Base-by-base conservation (phyloP, 2,888 invertebrate species). In the Cataglyphis albicans region DNA sequence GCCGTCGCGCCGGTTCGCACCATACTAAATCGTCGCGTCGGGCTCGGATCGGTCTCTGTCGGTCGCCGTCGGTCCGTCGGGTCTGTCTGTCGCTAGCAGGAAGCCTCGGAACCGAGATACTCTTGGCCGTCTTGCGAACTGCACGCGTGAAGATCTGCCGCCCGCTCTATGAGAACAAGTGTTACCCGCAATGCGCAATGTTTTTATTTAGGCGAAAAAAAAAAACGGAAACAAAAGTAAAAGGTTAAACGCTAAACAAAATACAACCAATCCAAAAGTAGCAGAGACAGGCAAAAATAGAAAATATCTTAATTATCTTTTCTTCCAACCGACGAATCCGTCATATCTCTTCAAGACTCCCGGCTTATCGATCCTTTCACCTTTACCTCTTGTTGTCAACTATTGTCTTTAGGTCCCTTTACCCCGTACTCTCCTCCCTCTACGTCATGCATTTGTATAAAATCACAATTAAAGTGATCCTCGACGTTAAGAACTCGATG, bases 1-100 rank as follows among this genome's bases (percentile, higher is more conserved):
- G 84, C 98, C 98, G 85, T 97, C 98, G 90, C 96, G 98, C 95
- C 96, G 98, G 95, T 98, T 97, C 95, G 97, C 98, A 94, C 98
- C 98, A 89, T 98, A 98, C 95, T 98, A 96, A 95, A 93, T 93
- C 94, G 94, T 93, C 94, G 94, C 92, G 94, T 92, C 93, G 91
- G 91, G 90, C 89, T 89, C 92, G 91, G 91, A 91, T 91, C 93
- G 93, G 92, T 92, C 91, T 93, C 92, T 86, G 87, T 91, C 88
- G 87, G 89, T 90, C 91, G 83, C 89, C 90, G 83, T 90, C 90
- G 84, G 89, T 83, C 84, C 81, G 85, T 87, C 89, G 84, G 85
- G 83, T 84, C 86, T 81, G 85, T 87, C 89, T 86, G 82, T 88
- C 91, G 93, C 92, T 93, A 92, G 93, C 94, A 94, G 94, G 94